Evolutionary conservation across 2,113 vertebrate genomes (phyloP), one percentile per base, ranked within the genome.

Genomic region (Myotis yumanensis): DNA sequence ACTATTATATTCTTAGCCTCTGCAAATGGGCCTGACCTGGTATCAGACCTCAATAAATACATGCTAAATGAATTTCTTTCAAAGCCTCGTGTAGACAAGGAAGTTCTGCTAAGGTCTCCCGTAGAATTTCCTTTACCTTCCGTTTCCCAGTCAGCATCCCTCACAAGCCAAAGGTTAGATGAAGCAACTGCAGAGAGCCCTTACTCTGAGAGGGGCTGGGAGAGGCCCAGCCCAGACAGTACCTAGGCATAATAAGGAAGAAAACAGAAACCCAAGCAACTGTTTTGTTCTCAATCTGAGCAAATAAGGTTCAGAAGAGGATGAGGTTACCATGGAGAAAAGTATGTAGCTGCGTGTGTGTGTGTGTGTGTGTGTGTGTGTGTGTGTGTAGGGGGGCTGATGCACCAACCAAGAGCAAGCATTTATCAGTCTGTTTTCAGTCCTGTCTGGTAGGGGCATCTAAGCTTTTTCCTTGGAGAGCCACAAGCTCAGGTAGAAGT

Each of bases 301-400:
- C 57, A 93, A 93, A 79, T 64, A 90, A 89, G 59, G 11, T 62
- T 93, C 43, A 76, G 69, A 83, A 93, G 76, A 95, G 52, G 71
- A 59, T 62, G 90, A 72, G 37, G 91, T 92, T 94, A 69, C 91
- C 91, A 94, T 89, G 89, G 75, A 95, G 68, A 89, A 93, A 81
- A 64, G 25, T 30, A 32, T 40, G 54, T 1, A 32, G 4, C 30
- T 30, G 8, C 28, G 10, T 66, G 46, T 54, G 37, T 46, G 87
- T 43, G 71, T 62, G 77, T 52, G 51, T 48, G 51, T 30, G 5
- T 9, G 15, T n/a, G 57, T 46, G 87, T 40, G 69, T 59, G 69
- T 52, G 59, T 48, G 51, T 30, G 5, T 9, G 18, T n/a, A 28
- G 23, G 2, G 32, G 2, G 7, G n/a, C 52, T 85, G 32, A 72